A percentile compares a stretch with the other conserved stretches of the same genome.
These are phyloP conservation scores for Lithophane semibrunnea DNA, from an alignment of 2,888 invertebrate genomes.

Conservation along the genomic window DNA sequence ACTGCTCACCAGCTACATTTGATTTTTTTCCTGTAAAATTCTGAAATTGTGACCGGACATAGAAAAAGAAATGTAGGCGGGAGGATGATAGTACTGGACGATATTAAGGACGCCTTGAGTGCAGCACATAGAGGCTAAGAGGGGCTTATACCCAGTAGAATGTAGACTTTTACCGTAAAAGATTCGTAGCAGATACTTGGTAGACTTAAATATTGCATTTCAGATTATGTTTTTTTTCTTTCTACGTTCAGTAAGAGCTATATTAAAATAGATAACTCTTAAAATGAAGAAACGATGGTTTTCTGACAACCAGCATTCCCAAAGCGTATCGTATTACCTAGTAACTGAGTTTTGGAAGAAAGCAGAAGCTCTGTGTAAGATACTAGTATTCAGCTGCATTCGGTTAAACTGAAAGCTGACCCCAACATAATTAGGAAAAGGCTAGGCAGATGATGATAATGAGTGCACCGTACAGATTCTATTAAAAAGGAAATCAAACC, in stretches of 20 bases:
- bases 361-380: neutral
- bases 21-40: slow-evolving; percentile 3
- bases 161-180: slow-evolving; percentile 38
- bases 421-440: neutral
- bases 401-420: neutral
- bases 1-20: too few species aligned
- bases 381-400: neutral
- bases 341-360: neutral
- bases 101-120: slow-evolving; percentile 38
- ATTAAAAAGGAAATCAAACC: neutral
- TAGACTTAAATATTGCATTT: slow-evolving; percentile 25
- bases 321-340: neutral
- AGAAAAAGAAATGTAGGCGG: neutral
- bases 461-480: neutral
- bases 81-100: slow-evolving; percentile 2
- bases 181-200: slow-evolving; percentile 28
- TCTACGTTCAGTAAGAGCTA: neutral
- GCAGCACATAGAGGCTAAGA: slow-evolving; percentile 29
- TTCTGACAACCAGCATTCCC: neutral
- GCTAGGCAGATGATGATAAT: neutral
- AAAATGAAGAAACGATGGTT: neutral
- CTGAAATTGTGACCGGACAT: neutral
- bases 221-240: neutral
- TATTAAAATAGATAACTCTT: neutral
- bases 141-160: slow-evolving; percentile 23